phyloP scores from a whole-genome alignment of 2,113 vertebrate species.

The Microtus oregoni region DNA sequence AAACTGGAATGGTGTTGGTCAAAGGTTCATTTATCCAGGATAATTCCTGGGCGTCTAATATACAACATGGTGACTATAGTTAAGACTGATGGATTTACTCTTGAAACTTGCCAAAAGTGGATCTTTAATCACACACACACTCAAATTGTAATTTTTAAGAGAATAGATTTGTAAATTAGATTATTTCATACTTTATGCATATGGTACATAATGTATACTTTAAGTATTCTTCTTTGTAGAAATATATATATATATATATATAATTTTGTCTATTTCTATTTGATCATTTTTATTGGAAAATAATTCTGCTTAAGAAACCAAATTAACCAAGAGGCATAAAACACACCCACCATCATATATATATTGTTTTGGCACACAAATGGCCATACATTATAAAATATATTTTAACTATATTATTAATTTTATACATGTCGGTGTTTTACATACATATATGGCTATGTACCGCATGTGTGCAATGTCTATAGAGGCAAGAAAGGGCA shows the following conservation, averaged over 20 bases:
- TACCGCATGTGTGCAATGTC: neutral
- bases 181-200: neutral
- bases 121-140: neutral
- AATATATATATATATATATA: constrained; percentile 21
- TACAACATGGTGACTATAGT: neutral
- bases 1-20: neutral
- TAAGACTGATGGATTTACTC: neutral
- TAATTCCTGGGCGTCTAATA: neutral
- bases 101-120: neutral
- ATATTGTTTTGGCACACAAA: neutral
- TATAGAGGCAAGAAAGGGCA: neutral
- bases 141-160: neutral
- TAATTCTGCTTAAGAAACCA: neutral
- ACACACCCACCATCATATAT: no score
- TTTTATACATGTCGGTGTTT: neutral
- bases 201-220: neutral
- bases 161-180: neutral
- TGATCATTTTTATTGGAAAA: constrained; percentile 41
- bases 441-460: neutral
- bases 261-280: neutral
- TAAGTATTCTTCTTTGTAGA: neutral
- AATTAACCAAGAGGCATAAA: neutral
- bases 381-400: constrained; percentile 16
- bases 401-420: neutral
- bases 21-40: neutral